phyloP scores from a whole-genome alignment of 1,140 invertebrate species.

The Popillia japonica region DNA sequence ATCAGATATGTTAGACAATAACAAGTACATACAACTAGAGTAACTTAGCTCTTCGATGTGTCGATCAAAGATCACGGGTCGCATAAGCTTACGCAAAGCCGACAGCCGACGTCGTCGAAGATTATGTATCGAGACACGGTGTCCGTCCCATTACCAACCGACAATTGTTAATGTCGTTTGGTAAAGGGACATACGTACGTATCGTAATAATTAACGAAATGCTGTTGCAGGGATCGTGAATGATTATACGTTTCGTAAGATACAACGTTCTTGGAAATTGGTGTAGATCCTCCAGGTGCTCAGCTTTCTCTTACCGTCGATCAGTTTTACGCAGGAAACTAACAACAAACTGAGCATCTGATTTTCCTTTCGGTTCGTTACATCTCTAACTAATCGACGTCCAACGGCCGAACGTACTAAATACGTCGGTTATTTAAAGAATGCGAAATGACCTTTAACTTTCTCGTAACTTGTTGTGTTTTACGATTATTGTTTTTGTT shows the following conservation, averaged over 20 bases:
- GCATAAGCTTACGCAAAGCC: too few species aligned
- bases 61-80: too few species aligned
- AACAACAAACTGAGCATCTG: slow-evolving; percentile 57
- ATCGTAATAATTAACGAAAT: slow-evolving; percentile 18
- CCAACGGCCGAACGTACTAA: background rate
- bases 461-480: too few species aligned
- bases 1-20: too few species aligned
- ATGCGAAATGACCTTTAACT: slow-evolving; percentile 42
- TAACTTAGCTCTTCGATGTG: too few species aligned
- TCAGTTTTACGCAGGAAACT: slow-evolving; percentile 54
- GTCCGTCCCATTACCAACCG: background rate
- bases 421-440: background rate
- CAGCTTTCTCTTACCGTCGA: slow-evolving; percentile 20
- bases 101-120: background rate
- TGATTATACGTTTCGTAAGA: slow-evolving; percentile 25
- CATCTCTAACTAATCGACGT: background rate
- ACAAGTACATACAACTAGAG: too few species aligned
- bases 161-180: slow-evolving; percentile 46
- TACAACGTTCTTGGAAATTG: slow-evolving; percentile 26
- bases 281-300: slow-evolving; percentile 45
- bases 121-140: slow-evolving; percentile 32
- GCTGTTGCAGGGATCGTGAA: slow-evolving; percentile 1
- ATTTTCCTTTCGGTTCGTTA: slow-evolving; percentile 48
- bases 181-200: slow-evolving; percentile 1
- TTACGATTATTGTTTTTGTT: too few species aligned